Percentiles rank a stretch among this genome's conserved stretches.
phyloP scores from a whole-genome alignment of 2,888 invertebrate genomes.

The Pterostichus niger region DNA sequence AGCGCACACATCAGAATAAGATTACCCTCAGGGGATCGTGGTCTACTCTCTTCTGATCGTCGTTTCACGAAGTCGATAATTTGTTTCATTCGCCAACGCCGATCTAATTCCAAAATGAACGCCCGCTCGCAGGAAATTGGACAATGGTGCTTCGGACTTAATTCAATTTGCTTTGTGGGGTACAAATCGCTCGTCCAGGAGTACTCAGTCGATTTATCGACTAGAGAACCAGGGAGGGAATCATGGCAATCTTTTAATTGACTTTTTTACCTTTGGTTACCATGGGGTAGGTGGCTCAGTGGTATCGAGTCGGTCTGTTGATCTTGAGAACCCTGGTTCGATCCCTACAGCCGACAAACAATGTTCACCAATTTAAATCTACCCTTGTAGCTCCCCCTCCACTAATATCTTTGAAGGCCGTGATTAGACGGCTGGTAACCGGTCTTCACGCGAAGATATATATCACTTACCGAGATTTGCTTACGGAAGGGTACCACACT shows the following conservation, averaged over 20 bases:
- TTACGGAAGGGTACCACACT: no score
- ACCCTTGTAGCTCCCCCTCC: no score
- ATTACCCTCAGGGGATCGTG: neutral
- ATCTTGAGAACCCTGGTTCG: no score
- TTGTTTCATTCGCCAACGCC: constrained; percentile 2
- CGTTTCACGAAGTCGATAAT: constrained; percentile 7
- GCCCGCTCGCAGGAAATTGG: neutral
- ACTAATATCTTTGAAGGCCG: no score
- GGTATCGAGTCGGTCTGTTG: no score
- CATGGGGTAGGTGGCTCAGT: no score
- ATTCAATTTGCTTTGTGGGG: constrained; percentile 36
- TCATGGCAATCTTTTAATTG: neutral
- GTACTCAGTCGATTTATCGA: constrained; percentile 5
- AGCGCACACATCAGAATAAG: neutral
- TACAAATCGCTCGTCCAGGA: constrained; percentile 3
- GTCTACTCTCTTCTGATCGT: neutral
- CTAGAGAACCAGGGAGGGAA: neutral
- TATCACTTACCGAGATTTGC: no score
- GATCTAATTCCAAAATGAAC: constrained; percentile 3
- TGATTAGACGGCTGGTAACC: no score
- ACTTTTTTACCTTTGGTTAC: no score
- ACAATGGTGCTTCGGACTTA: constrained; percentile 22
- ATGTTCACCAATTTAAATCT: no score
- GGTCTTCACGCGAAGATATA: no score
- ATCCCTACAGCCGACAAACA: no score